A percentile compares a stretch with the other conserved stretches of the same genome.
Conservation (phyloP, 2,797 vertebrate species). For the Pterois miles region DNA sequence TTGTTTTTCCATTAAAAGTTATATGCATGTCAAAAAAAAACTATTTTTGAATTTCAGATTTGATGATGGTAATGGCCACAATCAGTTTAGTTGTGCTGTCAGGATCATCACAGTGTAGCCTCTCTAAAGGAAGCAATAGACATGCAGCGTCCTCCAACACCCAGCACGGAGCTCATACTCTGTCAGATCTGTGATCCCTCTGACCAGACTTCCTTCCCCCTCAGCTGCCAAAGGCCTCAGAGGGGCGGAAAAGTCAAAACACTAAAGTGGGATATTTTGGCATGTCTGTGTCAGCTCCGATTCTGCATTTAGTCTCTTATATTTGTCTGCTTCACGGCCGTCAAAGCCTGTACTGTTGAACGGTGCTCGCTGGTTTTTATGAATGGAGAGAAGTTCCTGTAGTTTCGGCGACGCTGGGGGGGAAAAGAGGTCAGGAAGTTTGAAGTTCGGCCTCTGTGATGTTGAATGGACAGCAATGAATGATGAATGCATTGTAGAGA, state of each 20-base stretch:
- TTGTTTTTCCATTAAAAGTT: not conserved
- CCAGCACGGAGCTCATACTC: conserved; percentile 1
- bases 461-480: conserved; percentile 9
- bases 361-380: not conserved
- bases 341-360: conserved; percentile 6
- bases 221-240: conserved; percentile 32
- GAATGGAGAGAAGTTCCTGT: conserved; percentile 14
- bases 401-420: not conserved
- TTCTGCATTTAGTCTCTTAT: conserved; percentile 29
- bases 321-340: conserved; percentile 7
- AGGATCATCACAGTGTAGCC: not conserved
- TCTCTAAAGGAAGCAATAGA: conserved; percentile 67
- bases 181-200: conserved; percentile 30
- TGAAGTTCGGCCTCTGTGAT: conserved; percentile 23
- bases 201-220: conserved; percentile 75
- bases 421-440: conserved; percentile 4
- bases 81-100: not conserved
- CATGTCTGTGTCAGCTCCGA: conserved; percentile 34
- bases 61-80: rapidly evolving
- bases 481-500: conserved; percentile 24
- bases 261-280: conserved; percentile 44
- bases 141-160: conserved; percentile 3
- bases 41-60: not conserved
- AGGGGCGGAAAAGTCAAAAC: conserved; percentile 61
- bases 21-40: not conserved